Evolutionary conservation across 2,113 vertebrate genomes (phyloP).

Genomic region (Lophius piscatorius): DNA sequence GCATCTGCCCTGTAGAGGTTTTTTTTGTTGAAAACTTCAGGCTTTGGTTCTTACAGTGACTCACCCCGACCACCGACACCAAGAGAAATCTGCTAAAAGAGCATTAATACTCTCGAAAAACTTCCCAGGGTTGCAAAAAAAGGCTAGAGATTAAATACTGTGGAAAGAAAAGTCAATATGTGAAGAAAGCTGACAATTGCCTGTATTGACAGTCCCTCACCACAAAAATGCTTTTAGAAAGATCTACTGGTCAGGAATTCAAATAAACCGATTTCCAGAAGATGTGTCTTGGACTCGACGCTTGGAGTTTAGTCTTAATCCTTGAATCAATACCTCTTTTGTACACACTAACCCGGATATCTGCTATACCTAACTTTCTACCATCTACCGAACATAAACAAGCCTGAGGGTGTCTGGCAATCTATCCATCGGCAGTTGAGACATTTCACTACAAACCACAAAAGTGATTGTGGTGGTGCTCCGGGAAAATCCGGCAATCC

Average conservation of each 20-base stretch:
- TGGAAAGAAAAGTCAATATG: slow-evolving; percentile 23
- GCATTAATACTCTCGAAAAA: neutral
- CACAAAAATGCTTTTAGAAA: slow-evolving; percentile 32
- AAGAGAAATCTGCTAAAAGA: neutral
- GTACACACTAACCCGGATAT: neutral
- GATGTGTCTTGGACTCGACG: slow-evolving; percentile 1
- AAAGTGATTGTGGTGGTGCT: neutral
- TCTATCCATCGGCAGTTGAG: neutral
- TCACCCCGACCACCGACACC: neutral
- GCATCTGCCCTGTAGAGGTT: no score
- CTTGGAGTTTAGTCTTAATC: neutral
- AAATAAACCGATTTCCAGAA: slow-evolving; percentile 24
- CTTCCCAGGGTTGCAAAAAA: neutral
- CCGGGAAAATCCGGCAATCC: neutral
- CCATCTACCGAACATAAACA: neutral
- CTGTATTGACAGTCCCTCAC: slow-evolving; percentile 11
- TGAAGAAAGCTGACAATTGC: slow-evolving; percentile 8
- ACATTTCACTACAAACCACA: slow-evolving; percentile 2
- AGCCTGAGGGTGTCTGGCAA: neutral
- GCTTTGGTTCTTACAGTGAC: neutral
- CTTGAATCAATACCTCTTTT: slow-evolving; percentile 9
- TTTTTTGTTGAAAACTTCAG: no score
- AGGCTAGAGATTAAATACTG: neutral
- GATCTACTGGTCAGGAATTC: slow-evolving; percentile 20
- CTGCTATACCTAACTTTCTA: neutral